phyloP scores from a whole-genome alignment of 2,888 invertebrate species.

The Lathronympha strigana region DNA sequence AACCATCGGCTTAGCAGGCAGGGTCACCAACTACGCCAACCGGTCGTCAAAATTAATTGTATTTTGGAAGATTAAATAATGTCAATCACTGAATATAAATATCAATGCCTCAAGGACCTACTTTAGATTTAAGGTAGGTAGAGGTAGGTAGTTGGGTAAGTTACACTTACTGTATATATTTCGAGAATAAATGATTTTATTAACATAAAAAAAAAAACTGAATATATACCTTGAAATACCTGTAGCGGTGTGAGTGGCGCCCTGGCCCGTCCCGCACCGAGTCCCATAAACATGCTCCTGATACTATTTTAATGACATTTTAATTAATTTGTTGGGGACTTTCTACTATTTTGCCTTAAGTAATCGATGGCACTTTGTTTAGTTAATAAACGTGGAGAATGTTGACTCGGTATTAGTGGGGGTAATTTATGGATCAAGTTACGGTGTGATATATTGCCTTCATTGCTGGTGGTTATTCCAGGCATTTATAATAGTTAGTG shows the following conservation, averaged over 20 bases:
- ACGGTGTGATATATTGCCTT: conserved; percentile 8
- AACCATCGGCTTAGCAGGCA: too few species aligned
- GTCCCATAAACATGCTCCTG: conserved; percentile 47
- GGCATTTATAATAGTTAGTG: conserved; percentile 8
- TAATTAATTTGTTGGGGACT: conserved; percentile 58
- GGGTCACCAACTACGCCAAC: too few species aligned
- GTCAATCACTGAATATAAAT: too few species aligned
- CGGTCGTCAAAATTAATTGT: too few species aligned
- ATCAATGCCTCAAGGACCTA: too few species aligned
- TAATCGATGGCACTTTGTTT: conserved; percentile 40
- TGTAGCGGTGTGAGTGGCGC: conserved; percentile 39
- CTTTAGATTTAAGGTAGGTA: too few species aligned
- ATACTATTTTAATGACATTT: conserved; percentile 55
- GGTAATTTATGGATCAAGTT: not conserved
- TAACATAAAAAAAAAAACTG: too few species aligned
- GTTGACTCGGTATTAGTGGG: conserved; percentile 4
- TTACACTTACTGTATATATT: too few species aligned
- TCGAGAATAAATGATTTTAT: too few species aligned
- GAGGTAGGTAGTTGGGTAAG: too few species aligned
- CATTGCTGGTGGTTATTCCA: conserved; percentile 1
- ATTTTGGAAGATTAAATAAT: too few species aligned
- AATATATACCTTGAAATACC: not conserved
- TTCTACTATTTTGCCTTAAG: conserved; percentile 45
- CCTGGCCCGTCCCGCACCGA: conserved; percentile 28
- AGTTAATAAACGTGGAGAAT: conserved; percentile 26